Base-by-base conservation (phyloP, 2,888 invertebrate species). In the Leucophenga maculata region DNA sequence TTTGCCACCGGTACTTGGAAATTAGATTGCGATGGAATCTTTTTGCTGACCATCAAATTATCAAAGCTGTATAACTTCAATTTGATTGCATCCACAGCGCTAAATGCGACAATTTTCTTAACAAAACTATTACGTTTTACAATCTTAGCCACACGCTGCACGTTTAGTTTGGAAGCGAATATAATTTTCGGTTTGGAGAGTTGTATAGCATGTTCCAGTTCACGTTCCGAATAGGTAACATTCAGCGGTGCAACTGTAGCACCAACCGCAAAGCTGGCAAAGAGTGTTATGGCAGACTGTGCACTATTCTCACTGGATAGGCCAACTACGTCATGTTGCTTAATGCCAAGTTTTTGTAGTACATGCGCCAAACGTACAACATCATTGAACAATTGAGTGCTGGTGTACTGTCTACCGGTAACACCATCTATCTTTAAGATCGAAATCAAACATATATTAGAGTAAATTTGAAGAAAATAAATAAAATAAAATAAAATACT, bases 161-260 rank as follows among this genome's bases (percentile, higher is more conserved):
- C 86, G 3, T 92, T 91, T 50, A 89, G 85, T 9, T 90, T 89
- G 0, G 94, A 93, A 50, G 92, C 91, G 84, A 94, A 93, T 76
- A 94, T 91, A 52, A 92, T 88, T 85, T 92, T 93, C 65, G 94
- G 94, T 82, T 92, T 92, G 0, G 93, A 93, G 72, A 94, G 90
- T 72, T 90, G 91, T 2, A 93, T 84, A 20, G 93, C 90, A 85
- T 94, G 94, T 67, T 90, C 87, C 18, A 94, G 89, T 89, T 95
- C 94, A 76, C 91, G 88, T 75, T 90, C 88, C 0, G 91, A 90
- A 78, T 92, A 92, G 32, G 90, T 89, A 1, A 90, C 90, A 85
- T 92, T 92, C 46, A 92, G 75, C 0, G 92, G 92, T n/a, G 92
- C 91, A 66, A 90, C 88, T 0, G 90, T 89, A 2, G 90, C 90